Conservation (phyloP, 2,113 vertebrate genomes). For the Callochromis pleurospilus region DNA sequence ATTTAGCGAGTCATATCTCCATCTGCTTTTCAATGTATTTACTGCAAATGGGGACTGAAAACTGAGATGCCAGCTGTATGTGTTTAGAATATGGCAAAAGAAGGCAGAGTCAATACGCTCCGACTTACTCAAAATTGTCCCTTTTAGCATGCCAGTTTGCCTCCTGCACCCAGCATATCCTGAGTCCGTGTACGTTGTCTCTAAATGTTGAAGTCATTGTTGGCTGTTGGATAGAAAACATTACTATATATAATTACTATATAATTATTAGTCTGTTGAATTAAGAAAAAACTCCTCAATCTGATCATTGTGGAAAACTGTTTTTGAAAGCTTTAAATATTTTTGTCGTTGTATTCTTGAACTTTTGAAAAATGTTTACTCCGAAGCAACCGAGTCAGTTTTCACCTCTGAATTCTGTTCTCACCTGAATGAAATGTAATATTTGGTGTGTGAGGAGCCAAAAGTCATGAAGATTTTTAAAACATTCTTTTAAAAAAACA, state of each 20-base stretch:
- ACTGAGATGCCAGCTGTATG: constrained; percentile 57
- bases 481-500: background rate
- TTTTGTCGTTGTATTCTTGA: background rate
- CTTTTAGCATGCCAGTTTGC: constrained; percentile 29
- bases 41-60: constrained; percentile 56
- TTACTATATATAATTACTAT: background rate
- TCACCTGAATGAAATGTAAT: background rate
- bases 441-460: background rate
- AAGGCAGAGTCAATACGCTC: background rate
- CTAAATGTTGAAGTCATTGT: background rate
- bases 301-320: background rate
- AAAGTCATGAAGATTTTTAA: background rate
- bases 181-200: background rate
- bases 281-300: background rate
- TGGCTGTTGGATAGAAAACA: background rate
- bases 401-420: background rate
- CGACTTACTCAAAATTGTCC: background rate
- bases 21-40: constrained; percentile 56
- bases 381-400: background rate
- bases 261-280: background rate
- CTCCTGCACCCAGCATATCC: constrained; percentile 1
- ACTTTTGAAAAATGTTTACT: background rate
- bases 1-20: constrained; percentile 60
- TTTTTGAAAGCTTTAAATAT: background rate
- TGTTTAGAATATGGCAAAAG: constrained; percentile 53